Percentiles rank a stretch among this genome's conserved stretches.
These are phyloP conservation scores for Catharus bicknelli DNA, from an alignment of 2,113 vertebrate species.

Conservation along the genomic window DNA sequence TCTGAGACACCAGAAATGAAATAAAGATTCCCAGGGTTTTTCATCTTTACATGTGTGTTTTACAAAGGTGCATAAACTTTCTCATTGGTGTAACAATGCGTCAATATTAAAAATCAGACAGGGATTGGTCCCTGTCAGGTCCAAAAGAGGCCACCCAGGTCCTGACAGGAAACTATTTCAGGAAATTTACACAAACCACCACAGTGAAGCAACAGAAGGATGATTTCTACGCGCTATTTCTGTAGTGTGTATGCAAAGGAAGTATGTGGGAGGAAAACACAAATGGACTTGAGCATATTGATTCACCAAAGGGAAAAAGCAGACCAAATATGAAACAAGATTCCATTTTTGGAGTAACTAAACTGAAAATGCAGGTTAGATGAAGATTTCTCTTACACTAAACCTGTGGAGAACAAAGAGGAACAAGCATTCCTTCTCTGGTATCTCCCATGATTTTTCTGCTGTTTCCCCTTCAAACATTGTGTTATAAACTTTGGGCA, in stretches of 20 bases:
- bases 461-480: neutral
- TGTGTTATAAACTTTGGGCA: neutral
- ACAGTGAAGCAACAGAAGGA: too few species aligned
- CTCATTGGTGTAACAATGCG: too few species aligned
- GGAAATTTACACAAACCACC: too few species aligned
- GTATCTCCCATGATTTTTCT: neutral
- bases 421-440: neutral
- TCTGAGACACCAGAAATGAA: too few species aligned
- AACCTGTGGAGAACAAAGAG: neutral
- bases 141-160: too few species aligned
- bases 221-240: neutral
- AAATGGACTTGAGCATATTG: neutral
- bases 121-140: too few species aligned
- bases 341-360: neutral
- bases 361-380: neutral
- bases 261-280: neutral
- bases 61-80: too few species aligned
- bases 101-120: too few species aligned
- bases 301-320: neutral
- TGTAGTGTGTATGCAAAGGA: neutral
- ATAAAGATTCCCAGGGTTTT: too few species aligned
- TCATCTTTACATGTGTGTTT: too few species aligned
- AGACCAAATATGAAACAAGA: neutral
- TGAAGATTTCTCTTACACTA: neutral
- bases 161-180: too few species aligned